Evolutionary conservation across 1,140 invertebrate species (phyloP).

Genomic region (Armadillidium nasatum): DNA sequence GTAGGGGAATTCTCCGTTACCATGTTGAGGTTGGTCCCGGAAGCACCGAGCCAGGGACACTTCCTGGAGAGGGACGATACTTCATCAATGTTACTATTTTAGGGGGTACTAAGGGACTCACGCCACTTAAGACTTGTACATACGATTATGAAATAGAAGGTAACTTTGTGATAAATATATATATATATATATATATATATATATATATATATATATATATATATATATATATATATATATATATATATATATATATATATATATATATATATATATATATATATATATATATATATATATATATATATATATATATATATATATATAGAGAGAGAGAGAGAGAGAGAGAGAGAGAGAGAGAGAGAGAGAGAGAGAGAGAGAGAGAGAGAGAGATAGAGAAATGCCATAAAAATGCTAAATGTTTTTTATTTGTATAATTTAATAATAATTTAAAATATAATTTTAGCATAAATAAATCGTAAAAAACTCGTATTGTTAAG

Average conservation of each 20-base stretch:
- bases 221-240: slow-evolving; percentile 8
- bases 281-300: slow-evolving; percentile 8
- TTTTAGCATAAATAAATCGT: too few relatives aligned
- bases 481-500: too few relatives aligned
- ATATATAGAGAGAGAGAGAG: too few relatives aligned
- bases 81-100: neutral
- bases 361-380: too few relatives aligned
- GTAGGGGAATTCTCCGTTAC: neutral
- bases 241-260: slow-evolving; percentile 5
- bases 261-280: slow-evolving; percentile 8
- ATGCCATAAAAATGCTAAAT: too few relatives aligned
- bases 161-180: neutral
- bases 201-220: slow-evolving; percentile 5
- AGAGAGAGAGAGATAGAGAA: too few relatives aligned
- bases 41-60: neutral
- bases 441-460: too few relatives aligned
- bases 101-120: neutral
- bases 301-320: neutral
- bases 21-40: neutral
- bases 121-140: neutral
- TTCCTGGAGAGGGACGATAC: neutral
- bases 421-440: too few relatives aligned
- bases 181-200: slow-evolving; percentile 8
- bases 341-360: too few relatives aligned
- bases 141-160: slow-evolving; percentile 1